Base-by-base conservation (phyloP, 2,888 invertebrate species). In the Automeris io region DNA sequence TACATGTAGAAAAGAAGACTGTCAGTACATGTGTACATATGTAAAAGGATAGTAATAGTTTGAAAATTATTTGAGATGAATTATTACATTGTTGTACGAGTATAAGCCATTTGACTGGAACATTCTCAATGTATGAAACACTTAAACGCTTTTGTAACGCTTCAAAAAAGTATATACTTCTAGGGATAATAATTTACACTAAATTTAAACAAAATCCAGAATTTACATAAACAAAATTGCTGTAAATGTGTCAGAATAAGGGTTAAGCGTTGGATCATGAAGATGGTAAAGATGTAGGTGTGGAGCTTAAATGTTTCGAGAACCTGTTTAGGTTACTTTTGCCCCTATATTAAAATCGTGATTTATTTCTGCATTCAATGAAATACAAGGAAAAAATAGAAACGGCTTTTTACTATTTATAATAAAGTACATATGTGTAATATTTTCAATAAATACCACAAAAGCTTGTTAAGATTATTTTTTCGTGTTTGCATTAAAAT, bases 281-380 rank as follows among this genome's bases (percentile, higher is more conserved):
- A 57, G 73, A 70, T 66, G 60, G 65, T 57, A 60, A 59, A 51
- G 57, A 71, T 66, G 82, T 81, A 70, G 81, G 82, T 66, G 62
- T 52, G 51, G 46, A 62, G 56, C 54, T 47, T 57, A 66, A 73
- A 70, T 66, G 70, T 60, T 68, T 57, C 60, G 64, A 67, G 69
- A 85, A 83, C 83, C 82, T 77, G 83, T 83, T 83, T 75, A 68
- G 77, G 78, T 78, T 77, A 77, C 78, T 73, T 70, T 66, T 72
- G 70, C 68, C 56, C 59, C 65, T 74, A 75, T 80, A 81, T 81
- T 80, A 76, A 76, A 80, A 82, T 61, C 71, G 44, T 59, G 47
- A 52, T 57, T 61, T 55, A 65, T 66, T 69, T 67, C 67, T 73
- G 75, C 70, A 73, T 69, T 69, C 64, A 60, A 59, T 54, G 48